These are phyloP conservation scores for Gymnoscopelus microlampas DNA, from an alignment of 2,797 vertebrate species.

Conservation along the genomic window DNA sequence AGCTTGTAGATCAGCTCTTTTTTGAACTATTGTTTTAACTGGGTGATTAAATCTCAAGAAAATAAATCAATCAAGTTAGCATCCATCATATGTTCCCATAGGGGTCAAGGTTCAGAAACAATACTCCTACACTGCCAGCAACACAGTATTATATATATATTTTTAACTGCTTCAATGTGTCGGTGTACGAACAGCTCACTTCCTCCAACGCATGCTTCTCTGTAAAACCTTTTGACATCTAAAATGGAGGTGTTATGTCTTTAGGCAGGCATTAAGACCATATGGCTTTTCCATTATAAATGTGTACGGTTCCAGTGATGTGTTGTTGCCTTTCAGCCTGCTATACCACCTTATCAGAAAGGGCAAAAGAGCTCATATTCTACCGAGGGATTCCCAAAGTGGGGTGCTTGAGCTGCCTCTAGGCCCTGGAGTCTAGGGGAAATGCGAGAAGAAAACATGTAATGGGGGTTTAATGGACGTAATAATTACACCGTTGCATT, in stretches of 20 bases:
- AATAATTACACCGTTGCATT: no score
- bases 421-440: no score
- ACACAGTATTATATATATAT: no score
- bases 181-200: not conserved
- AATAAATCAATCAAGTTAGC: no score
- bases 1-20: no score
- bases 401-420: no score
- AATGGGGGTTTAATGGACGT: no score
- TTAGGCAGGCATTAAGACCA: slow-evolving; percentile 23
- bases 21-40: no score
- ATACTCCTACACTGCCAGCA: slow-evolving; percentile 2
- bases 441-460: no score
- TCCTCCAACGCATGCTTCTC: slow-evolving; percentile 22
- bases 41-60: no score
- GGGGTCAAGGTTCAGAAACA: slow-evolving; percentile 7
- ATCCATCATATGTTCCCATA: not conserved
- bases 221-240: slow-evolving; percentile 28
- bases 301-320: slow-evolving; percentile 16
- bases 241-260: slow-evolving; percentile 41
- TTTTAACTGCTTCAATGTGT: no score
- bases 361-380: not conserved
- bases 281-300: slow-evolving; percentile 33
- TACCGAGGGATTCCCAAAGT: not conserved
- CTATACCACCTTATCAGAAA: not conserved
- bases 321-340: not conserved